These are phyloP conservation scores for Julus scanicus DNA, from an alignment of 2,888 invertebrate genomes.

Conservation along the genomic window DNA sequence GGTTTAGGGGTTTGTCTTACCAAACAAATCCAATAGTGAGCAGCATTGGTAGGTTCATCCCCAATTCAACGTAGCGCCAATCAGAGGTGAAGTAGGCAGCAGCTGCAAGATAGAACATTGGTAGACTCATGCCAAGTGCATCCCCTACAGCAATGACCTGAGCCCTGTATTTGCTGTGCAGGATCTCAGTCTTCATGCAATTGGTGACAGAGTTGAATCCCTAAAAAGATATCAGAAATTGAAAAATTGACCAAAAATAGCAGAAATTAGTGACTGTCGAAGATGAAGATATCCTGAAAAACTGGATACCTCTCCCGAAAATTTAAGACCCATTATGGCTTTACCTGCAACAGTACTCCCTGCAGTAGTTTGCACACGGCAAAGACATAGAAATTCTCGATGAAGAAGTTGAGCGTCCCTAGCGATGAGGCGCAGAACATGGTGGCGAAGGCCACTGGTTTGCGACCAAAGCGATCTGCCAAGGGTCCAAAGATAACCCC, in stretches of 20 bases:
- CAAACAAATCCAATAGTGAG: conserved; percentile 30
- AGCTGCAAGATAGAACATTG: conserved; percentile 50
- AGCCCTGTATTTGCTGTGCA: conserved; percentile 50
- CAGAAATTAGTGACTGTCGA: too few species aligned
- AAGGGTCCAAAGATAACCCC: conserved; percentile 59
- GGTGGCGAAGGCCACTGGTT: conserved; percentile 58
- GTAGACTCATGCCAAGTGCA: conserved; percentile 45
- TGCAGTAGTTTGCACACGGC: conserved; percentile 24
- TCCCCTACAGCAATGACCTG: conserved; percentile 41
- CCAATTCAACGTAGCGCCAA: conserved; percentile 52
- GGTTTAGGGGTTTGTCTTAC: too few species aligned
- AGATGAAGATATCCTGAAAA: too few species aligned
- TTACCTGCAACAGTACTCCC: conserved; percentile 23
- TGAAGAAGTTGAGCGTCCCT: conserved; percentile 58
- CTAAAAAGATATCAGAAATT: background rate
- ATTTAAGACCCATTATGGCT: too few species aligned
- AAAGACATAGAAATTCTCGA: background rate
- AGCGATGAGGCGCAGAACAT: conserved; percentile 59
- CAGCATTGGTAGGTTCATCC: conserved; percentile 19
- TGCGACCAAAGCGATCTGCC: conserved; percentile 59
- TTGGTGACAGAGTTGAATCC: conserved; percentile 49
- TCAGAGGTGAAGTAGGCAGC: conserved; percentile 4
- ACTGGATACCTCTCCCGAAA: background rate
- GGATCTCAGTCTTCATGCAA: conserved; percentile 49
- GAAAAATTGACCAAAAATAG: background rate